A percentile compares a stretch with the other conserved stretches of the same genome.
phyloP scores from a whole-genome alignment of 2,888 invertebrate genomes.

The Tanypteryx hageni region DNA sequence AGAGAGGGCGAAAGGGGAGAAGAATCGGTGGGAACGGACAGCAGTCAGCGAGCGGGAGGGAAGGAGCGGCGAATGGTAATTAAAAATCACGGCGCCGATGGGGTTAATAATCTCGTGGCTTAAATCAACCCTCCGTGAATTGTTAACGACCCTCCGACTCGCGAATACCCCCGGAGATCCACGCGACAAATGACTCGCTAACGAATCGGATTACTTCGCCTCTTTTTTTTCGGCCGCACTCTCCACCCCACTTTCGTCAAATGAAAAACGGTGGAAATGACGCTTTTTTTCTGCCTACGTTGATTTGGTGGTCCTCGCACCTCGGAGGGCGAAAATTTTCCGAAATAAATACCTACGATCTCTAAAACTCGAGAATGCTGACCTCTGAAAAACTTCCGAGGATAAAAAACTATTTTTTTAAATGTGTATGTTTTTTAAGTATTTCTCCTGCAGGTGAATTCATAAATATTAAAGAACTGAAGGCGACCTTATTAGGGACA shows the following conservation, averaged over 20 bases:
- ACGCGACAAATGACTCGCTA: conserved; percentile 17
- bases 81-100: conserved; percentile 2
- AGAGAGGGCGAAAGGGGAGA: background rate
- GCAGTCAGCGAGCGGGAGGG: background rate
- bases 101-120: conserved; percentile 21
- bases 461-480: too few species aligned
- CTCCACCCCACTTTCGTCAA: background rate
- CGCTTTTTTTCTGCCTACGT: too few species aligned
- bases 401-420: too few species aligned
- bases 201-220: conserved; percentile 6
- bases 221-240: background rate
- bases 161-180: background rate
- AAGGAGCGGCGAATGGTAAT: background rate
- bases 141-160: conserved; percentile 1
- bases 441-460: too few species aligned
- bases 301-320: too few species aligned
- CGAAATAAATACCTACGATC: too few species aligned
- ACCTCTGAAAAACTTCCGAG: too few species aligned
- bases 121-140: conserved; percentile 17
- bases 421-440: too few species aligned
- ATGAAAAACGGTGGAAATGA: background rate
- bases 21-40: background rate
- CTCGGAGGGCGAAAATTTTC: too few species aligned
- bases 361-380: too few species aligned
- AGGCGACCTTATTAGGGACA: too few species aligned